Percentiles rank a stretch among this genome's conserved stretches.
Conservation (phyloP, 2,888 invertebrate species). For the Apodemia mormo region DNA sequence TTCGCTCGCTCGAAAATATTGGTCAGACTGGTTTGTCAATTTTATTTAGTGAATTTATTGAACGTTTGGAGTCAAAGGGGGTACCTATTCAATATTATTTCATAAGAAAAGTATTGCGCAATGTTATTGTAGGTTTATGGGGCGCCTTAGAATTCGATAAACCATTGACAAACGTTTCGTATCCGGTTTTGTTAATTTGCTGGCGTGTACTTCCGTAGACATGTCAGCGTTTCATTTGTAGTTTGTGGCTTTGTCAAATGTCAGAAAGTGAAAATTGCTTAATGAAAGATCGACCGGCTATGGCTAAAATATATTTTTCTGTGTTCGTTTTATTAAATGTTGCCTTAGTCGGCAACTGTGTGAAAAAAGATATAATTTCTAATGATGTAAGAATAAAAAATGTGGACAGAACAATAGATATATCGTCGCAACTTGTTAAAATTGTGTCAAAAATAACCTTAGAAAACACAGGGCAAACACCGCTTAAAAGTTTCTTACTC, state of each 20-base stretch:
- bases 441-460: constrained; percentile 89
- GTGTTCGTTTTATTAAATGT: constrained; percentile 59
- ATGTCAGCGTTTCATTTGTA: constrained; percentile 39
- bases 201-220: constrained; percentile 76
- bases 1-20: too few relatives aligned
- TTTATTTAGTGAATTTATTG: too few relatives aligned
- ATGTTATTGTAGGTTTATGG: too few relatives aligned
- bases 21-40: too few relatives aligned
- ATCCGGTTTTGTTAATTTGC: constrained; percentile 35
- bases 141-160: neutral
- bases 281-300: constrained; percentile 55
- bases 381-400: constrained; percentile 86
- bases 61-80: too few relatives aligned
- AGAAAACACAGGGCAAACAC: constrained; percentile 90
- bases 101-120: too few relatives aligned
- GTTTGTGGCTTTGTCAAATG: constrained; percentile 49
- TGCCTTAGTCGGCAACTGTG: constrained; percentile 53
- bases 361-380: constrained; percentile 71
- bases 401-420: constrained; percentile 92
- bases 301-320: constrained; percentile 62
- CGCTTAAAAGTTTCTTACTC: constrained; percentile 86
- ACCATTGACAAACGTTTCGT: neutral
- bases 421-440: constrained; percentile 94
- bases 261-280: constrained; percentile 43
- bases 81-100: too few relatives aligned